These are phyloP conservation scores for Anodontia alba DNA, from an alignment of 2,888 invertebrate genomes.

Conservation along the genomic window DNA sequence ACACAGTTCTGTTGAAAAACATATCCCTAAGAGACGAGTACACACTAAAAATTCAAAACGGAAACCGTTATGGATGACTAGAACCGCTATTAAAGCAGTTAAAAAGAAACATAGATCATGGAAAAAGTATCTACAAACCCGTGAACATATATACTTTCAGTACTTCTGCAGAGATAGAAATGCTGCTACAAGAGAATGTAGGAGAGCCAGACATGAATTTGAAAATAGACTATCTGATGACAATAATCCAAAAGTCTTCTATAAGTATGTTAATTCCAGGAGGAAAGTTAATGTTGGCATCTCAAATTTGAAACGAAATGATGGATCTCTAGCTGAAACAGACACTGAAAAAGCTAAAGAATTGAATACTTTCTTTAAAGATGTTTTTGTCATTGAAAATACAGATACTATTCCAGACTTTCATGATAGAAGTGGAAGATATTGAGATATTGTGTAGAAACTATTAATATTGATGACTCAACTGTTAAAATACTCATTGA, in stretches of 20 bases:
- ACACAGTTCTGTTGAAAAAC: constrained; percentile 8
- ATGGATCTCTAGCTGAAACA: background rate
- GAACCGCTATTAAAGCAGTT: constrained; percentile 12
- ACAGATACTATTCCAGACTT: background rate
- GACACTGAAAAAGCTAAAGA: constrained; percentile 24
- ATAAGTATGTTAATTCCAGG: background rate
- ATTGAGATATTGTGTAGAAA: background rate
- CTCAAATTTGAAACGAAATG: constrained; percentile 3
- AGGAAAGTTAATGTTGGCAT: constrained; percentile 12
- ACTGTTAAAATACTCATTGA: background rate
- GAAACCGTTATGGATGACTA: constrained; percentile 18
- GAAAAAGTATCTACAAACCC: constrained; percentile 2
- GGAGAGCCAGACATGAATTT: constrained; percentile 20
- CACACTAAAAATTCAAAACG: background rate
- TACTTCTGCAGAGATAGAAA: constrained; percentile 21
- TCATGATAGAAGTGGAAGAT: constrained; percentile 13
- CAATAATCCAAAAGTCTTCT: constrained; percentile 23
- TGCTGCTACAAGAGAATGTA: constrained; percentile 20
- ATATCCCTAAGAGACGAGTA: constrained; percentile 2
- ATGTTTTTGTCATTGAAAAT: no score
- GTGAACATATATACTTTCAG: constrained; percentile 21
- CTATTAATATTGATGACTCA: background rate
- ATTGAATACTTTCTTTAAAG: constrained; percentile 23
- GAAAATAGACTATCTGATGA: constrained; percentile 12
- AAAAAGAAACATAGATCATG: constrained; percentile 20